Evolutionary conservation across 2,888 invertebrate species (phyloP).

Genomic region (Eupithecia pulchellata): DNA sequence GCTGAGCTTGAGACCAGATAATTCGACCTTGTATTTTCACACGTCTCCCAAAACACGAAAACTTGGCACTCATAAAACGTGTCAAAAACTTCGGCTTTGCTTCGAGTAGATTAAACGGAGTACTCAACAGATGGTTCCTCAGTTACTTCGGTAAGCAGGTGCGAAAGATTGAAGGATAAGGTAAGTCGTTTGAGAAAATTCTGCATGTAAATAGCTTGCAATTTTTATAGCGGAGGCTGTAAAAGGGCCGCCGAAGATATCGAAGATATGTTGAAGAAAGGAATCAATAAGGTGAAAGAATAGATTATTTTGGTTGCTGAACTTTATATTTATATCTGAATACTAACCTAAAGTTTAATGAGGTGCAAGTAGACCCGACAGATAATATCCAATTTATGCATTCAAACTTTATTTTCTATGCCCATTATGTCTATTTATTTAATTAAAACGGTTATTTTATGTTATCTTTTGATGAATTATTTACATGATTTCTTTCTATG

Average conservation of each 20-base stretch:
- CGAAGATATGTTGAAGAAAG: neutral
- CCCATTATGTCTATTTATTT: too few relatives aligned
- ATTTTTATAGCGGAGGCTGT: slow-evolving; percentile 5
- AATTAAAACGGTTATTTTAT: too few relatives aligned
- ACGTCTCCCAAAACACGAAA: slow-evolving; percentile 35
- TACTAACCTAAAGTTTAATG: neutral
- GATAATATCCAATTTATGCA: neutral
- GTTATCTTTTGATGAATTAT: neutral
- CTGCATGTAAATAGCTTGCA: slow-evolving; percentile 5
- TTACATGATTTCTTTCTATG: neutral
- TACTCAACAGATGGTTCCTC: slow-evolving; percentile 28
- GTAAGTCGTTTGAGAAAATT: slow-evolving; percentile 4
- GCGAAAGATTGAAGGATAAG: slow-evolving; percentile 14
- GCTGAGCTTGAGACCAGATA: slow-evolving; percentile 39
- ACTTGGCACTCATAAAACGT: slow-evolving; percentile 41
- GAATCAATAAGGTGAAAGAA: neutral
- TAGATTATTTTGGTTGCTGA: too few relatives aligned
- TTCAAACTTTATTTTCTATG: neutral
- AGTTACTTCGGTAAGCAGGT: slow-evolving; percentile 19
- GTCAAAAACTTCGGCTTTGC: slow-evolving; percentile 39
- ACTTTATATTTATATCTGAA: too few relatives aligned
- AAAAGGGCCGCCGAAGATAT: neutral
- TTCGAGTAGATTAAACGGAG: slow-evolving; percentile 29
- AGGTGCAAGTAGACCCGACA: neutral
- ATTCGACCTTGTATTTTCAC: slow-evolving; percentile 43